These are phyloP conservation scores for Montipora foliosa DNA, from an alignment of 64 coral and sea anemone genomes.

Conservation along the genomic window DNA sequence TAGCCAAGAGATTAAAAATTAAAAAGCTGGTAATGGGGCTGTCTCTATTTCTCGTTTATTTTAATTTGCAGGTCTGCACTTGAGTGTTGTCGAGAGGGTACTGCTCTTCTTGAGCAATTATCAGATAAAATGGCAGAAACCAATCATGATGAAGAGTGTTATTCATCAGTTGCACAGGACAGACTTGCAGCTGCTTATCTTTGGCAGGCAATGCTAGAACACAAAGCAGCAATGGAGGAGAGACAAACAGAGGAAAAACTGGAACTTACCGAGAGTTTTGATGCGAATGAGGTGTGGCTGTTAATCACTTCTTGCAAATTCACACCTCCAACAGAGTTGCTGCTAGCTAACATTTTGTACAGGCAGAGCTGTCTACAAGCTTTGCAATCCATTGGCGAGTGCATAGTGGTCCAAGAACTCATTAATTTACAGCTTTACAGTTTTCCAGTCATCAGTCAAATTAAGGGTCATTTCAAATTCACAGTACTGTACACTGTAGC, in stretches of 20 bases:
- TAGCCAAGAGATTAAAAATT: too few species aligned
- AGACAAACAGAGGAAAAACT: background rate
- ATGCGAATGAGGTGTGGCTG: background rate
- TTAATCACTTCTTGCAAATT: background rate
- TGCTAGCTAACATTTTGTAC: too few species aligned
- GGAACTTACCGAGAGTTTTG: background rate
- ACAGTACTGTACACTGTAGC: too few species aligned
- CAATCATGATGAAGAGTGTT: background rate
- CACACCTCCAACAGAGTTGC: background rate
- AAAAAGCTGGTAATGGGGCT: background rate
- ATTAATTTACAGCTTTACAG: too few species aligned
- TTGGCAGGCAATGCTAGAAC: conserved; percentile 69
- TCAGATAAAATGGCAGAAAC: background rate
- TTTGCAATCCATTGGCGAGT: too few species aligned
- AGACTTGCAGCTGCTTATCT: conserved; percentile 75
- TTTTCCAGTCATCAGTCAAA: too few species aligned
- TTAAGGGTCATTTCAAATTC: too few species aligned
- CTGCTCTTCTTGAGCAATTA: conserved; percentile 56
- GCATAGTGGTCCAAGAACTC: too few species aligned
- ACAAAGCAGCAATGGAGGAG: conserved; percentile 62
- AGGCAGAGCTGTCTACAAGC: too few species aligned
- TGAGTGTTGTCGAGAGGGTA: conserved; percentile 72
- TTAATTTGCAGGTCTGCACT: conserved; percentile 54
- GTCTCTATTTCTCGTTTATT: background rate
- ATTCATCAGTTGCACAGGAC: conserved; percentile 53